These are phyloP conservation scores for Hyposmocoma kahamanoa DNA, from an alignment of 1,140 invertebrate species.

Conservation along the genomic window DNA sequence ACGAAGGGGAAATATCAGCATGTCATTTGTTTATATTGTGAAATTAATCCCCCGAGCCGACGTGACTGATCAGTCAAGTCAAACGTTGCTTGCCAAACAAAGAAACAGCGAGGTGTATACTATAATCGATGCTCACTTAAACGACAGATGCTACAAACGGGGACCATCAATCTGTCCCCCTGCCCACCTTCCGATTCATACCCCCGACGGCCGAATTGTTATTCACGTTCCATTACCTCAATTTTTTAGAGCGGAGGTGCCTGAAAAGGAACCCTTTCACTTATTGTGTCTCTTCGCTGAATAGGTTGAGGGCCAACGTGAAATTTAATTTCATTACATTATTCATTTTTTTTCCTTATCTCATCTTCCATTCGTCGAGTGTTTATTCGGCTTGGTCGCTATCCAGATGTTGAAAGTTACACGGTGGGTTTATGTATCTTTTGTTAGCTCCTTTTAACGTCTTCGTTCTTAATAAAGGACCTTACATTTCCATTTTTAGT, in stretches of 20 bases:
- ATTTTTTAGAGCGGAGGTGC: constrained; percentile 66
- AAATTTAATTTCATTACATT: constrained; percentile 60
- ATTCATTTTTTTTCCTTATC: constrained; percentile 33
- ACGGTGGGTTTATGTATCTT: background rate
- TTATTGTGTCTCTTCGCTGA: constrained; percentile 64
- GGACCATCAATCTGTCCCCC: constrained; percentile 63
- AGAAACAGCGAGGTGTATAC: constrained; percentile 58
- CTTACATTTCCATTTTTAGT: no score
- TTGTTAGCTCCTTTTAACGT: background rate
- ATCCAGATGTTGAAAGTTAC: constrained; percentile 12
- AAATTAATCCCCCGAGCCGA: constrained; percentile 42
- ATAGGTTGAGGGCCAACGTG: constrained; percentile 47
- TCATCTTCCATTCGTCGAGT: constrained; percentile 19
- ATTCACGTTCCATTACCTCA: constrained; percentile 72
- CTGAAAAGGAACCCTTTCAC: constrained; percentile 68
- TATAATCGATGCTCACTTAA: constrained; percentile 67
- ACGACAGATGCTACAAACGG: constrained; percentile 69
- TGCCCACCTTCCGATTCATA: constrained; percentile 35
- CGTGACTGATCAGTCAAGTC: constrained; percentile 45
- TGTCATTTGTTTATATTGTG: constrained; percentile 50
- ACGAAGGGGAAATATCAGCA: constrained; percentile 33
- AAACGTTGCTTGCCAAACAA: constrained; percentile 54
- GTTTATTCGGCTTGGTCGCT: constrained; percentile 25
- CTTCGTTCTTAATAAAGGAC: background rate
- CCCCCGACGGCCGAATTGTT: constrained; percentile 60